A percentile compares a stretch with the other conserved stretches of the same genome.
Evolutionary conservation across 2,888 invertebrate species (phyloP).

Genomic region (Eupithecia inturbata): DNA sequence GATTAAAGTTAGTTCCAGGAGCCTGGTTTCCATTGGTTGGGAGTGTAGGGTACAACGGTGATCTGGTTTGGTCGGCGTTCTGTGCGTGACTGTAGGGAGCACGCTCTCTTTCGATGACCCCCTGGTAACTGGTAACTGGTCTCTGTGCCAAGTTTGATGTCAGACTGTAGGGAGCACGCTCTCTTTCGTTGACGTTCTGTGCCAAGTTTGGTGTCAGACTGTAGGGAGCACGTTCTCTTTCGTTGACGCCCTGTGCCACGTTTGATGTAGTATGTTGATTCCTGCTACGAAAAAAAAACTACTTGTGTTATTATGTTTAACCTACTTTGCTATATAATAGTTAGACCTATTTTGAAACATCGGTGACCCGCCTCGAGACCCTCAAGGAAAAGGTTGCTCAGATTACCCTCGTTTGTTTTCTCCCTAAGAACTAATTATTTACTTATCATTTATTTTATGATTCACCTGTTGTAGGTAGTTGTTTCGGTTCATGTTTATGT

Average conservation of each 20-base stretch:
- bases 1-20: not conserved
- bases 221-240: not conserved
- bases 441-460: too few relatives aligned
- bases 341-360: not conserved
- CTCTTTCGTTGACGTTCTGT: not conserved
- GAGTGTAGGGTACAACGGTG: constrained; percentile 3
- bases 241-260: not conserved
- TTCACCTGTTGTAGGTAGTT: too few relatives aligned
- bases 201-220: not conserved
- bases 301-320: not conserved
- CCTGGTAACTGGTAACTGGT: not conserved
- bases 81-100: not conserved
- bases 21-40: not conserved
- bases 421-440: too few relatives aligned
- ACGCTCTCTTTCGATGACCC: not conserved
- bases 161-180: not conserved
- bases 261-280: not conserved
- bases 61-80: not conserved
- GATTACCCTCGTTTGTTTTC: not conserved
- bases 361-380: not conserved
- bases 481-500: too few relatives aligned
- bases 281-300: not conserved
- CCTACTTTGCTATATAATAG: not conserved
- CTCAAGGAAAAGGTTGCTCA: not conserved
- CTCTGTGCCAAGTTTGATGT: not conserved